Conservation (phyloP, 2,888 invertebrate genomes). For the Leuctra nigra region DNA sequence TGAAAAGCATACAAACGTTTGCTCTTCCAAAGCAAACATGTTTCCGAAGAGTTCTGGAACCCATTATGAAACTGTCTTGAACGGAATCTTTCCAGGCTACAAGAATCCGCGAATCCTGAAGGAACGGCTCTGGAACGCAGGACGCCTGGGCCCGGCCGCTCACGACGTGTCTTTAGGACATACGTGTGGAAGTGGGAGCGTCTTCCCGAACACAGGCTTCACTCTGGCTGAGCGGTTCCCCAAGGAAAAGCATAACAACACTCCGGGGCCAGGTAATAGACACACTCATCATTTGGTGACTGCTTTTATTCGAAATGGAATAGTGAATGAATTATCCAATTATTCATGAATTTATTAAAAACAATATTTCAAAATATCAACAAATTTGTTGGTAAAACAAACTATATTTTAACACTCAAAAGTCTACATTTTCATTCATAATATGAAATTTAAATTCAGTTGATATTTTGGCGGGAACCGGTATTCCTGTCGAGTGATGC, state of each 20-base stretch:
- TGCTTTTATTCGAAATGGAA: not conserved
- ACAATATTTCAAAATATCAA: too few relatives aligned
- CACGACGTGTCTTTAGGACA: not conserved
- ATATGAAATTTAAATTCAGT: too few relatives aligned
- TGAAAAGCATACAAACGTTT: too few relatives aligned
- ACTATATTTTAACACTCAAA: too few relatives aligned
- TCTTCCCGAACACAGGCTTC: not conserved
- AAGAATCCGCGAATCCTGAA: not conserved
- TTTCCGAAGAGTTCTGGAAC: too few relatives aligned
- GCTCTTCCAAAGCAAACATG: too few relatives aligned
- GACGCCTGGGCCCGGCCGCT: not conserved
- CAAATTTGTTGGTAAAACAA: too few relatives aligned
- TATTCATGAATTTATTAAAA: not conserved
- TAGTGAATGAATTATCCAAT: too few relatives aligned
- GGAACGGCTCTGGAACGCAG: not conserved
- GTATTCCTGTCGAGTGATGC: too few relatives aligned
- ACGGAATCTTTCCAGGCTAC: not conserved
- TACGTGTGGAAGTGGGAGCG: not conserved
- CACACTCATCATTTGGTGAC: not conserved
- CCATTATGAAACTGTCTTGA: too few relatives aligned
- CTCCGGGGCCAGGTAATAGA: not conserved
- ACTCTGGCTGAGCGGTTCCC: not conserved
- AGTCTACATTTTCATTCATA: too few relatives aligned
- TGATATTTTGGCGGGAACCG: too few relatives aligned
- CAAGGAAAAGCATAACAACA: not conserved